A percentile compares a stretch with the other conserved stretches of the same genome.
These are phyloP conservation scores for Mystacides longicornis DNA, from an alignment of 2,888 invertebrate genomes.

Conservation along the genomic window DNA sequence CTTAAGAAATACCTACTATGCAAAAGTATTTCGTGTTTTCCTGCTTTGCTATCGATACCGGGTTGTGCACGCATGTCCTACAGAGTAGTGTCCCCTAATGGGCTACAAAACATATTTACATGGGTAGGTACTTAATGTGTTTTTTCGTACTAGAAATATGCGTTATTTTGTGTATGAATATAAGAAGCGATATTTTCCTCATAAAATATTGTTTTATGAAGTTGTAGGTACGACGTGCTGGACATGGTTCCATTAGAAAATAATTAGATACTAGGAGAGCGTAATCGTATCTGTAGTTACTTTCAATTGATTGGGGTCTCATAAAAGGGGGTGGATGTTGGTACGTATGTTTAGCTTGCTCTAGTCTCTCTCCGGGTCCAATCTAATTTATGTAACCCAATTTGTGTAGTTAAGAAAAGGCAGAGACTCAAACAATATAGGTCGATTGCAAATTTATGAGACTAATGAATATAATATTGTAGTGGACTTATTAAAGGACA, in stretches of 20 bases:
- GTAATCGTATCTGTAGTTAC: not conserved
- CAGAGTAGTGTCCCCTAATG: too few species aligned
- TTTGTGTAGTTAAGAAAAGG: not conserved
- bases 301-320: not conserved
- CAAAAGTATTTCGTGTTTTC: too few species aligned
- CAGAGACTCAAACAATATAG: not conserved
- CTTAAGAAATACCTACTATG: too few species aligned
- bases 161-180: too few species aligned
- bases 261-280: not conserved
- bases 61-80: too few species aligned
- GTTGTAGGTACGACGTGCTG: not conserved
- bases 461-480: too few species aligned
- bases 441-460: not conserved
- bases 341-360: not conserved
- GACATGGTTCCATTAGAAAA: not conserved
- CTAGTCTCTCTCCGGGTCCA: not conserved
- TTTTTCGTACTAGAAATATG: too few species aligned
- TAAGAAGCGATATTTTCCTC: too few species aligned
- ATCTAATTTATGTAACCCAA: constrained; percentile 1
- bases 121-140: too few species aligned
- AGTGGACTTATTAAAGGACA: too few species aligned
- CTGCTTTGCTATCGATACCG: too few species aligned
- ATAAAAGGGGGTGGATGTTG: not conserved
- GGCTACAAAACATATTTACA: too few species aligned
- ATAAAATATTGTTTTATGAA: not conserved